phyloP scores from a whole-genome alignment of 2,888 invertebrate species.

The Gisinianus flammeolus region DNA sequence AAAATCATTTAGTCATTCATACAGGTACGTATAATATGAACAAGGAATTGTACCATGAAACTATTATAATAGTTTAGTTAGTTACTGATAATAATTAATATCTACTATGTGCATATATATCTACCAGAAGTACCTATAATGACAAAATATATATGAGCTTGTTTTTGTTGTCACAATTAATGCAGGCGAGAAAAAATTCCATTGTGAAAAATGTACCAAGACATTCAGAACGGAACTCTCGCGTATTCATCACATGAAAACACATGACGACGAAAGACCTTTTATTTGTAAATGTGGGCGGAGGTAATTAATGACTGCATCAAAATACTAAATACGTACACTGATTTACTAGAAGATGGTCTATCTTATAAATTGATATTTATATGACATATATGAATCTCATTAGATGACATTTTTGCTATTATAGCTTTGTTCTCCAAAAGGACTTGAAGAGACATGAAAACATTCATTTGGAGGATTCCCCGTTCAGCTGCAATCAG shows the following conservation, averaged over 20 bases:
- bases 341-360: too few species aligned
- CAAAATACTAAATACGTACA: too few species aligned
- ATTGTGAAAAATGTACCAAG: constrained; percentile 14
- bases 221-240: constrained; percentile 4
- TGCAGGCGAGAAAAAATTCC: constrained; percentile 6
- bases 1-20: constrained; percentile 21
- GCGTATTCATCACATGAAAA: constrained; percentile 10
- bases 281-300: neutral
- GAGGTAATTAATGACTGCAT: too few species aligned
- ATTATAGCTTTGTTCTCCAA: neutral
- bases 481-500: neutral
- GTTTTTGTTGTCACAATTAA: too few species aligned
- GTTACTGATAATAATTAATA: neutral
- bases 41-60: neutral
- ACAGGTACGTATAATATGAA: neutral
- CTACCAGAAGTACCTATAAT: too few species aligned
- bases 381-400: too few species aligned
- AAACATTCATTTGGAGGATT: constrained; percentile 15
- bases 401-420: too few species aligned
- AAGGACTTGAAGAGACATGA: constrained; percentile 14
- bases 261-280: constrained; percentile 19
- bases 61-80: neutral
- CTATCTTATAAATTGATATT: too few species aligned
- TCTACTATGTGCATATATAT: too few species aligned
- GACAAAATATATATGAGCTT: too few species aligned